Base-by-base conservation (phyloP, 2,113 vertebrate species). In the Grammomys surdaster region DNA sequence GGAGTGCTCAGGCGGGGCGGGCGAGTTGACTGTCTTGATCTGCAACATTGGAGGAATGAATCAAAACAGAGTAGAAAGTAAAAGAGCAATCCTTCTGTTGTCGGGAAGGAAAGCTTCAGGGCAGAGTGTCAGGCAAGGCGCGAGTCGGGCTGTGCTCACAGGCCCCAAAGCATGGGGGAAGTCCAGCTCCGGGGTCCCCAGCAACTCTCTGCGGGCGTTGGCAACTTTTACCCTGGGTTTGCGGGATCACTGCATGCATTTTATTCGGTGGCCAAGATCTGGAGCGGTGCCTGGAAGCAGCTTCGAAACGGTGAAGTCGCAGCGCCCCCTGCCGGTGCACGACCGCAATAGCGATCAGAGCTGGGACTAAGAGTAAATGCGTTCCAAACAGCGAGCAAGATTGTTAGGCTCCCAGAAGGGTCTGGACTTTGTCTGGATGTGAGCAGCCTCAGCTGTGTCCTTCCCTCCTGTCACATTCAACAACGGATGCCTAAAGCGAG, bases 301-400 rank as follows among this genome's bases (percentile, higher is more conserved):
- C 26, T 0, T 33, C 0, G 72, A 80, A 98, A 98, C 73, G 36
- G 96, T 96, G 98, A 96, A 95, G 96, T 95, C 46, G 92, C 97
- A 98, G 98, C 97, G 96, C 98, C 98, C 97, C 96, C 98, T 98
- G 97, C 96, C 96, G 94, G 97, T 87, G 0, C 0, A 24, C 2
- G 20, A 11, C 26, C 2, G 40, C 40, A 89, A 96, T 56, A 58
- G 78, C 90, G 2, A 7, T 58, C 60, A 33, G 81, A 51, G 73
- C 5, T 7, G 31, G 67, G 31, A 69, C 67, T 2, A 33, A 67
- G 31, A 67, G 65, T 31, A 31, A 67, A 67, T 5, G 16, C 1
- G 5, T 24, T 24, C 36, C 24, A 0, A 77, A 13, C 12, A 0
- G 36, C 65, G 8, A 4, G 77, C 1, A 11, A 14, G 7, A 8